These are phyloP conservation scores for Macrosiphum euphorbiae DNA, from an alignment of 2,888 invertebrate genomes.

Conservation along the genomic window DNA sequence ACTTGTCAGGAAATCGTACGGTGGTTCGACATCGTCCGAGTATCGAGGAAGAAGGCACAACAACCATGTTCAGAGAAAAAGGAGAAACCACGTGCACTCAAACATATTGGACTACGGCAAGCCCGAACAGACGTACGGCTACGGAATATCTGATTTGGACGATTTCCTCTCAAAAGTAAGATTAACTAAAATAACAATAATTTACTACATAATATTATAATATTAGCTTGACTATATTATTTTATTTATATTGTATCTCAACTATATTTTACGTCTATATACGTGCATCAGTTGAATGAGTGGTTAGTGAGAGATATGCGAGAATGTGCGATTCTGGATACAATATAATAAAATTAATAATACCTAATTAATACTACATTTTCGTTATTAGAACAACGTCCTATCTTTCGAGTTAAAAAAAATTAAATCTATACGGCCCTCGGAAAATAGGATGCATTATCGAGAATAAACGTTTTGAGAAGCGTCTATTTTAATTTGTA, in stretches of 20 bases:
- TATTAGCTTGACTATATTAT: background rate
- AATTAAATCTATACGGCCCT: background rate
- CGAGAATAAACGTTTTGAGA: background rate
- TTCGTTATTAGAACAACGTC: background rate
- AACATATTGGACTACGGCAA: constrained; percentile 43
- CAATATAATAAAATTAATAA: background rate
- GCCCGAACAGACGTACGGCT: constrained; percentile 72
- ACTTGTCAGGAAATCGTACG: constrained; percentile 26
- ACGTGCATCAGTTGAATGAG: background rate
- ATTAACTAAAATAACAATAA: background rate
- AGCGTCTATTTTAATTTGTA: background rate
- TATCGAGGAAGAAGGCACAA: constrained; percentile 11
- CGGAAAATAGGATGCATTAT: background rate
- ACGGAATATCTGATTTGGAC: constrained; percentile 85
- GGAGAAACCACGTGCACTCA: background rate
- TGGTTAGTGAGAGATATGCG: background rate
- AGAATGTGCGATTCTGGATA: background rate
- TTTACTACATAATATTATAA: background rate
- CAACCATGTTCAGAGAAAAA: constrained; percentile 18
- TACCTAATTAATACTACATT: background rate
- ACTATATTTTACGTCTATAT: background rate
- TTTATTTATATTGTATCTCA: background rate
- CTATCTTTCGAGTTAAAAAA: background rate
- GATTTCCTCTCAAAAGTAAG: constrained; percentile 81
- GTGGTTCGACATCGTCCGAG: constrained; percentile 7